Conservation (phyloP, 2,888 invertebrate genomes). For the Leptinotarsa tumamoca region DNA sequence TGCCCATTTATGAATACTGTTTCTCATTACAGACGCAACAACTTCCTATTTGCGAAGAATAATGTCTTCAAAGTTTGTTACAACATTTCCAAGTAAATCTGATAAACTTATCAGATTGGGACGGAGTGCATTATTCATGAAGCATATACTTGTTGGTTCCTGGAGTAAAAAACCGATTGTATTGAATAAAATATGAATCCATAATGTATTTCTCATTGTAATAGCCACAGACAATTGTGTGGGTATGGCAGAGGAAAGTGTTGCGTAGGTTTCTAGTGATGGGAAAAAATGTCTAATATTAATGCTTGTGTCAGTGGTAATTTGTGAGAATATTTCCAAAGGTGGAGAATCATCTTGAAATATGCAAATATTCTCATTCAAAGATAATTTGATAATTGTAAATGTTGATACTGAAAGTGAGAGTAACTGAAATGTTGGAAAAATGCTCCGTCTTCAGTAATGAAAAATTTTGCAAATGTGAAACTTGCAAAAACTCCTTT, state of each 20-base stretch:
- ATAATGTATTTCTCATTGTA: slow-evolving; percentile 21
- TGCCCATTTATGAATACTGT: neutral
- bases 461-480: no score
- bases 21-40: neutral
- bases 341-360: neutral
- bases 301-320: slow-evolving; percentile 3
- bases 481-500: no score
- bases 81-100: slow-evolving; percentile 17
- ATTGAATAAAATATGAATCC: slow-evolving; percentile 23
- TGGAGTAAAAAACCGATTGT: neutral
- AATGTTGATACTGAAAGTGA: neutral
- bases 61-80: slow-evolving; percentile 8
- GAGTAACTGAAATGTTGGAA: neutral
- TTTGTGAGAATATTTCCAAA: slow-evolving; percentile 3
- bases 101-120: slow-evolving; percentile 25
- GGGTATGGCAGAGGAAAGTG: neutral
- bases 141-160: neutral
- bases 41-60: neutral
- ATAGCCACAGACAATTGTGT: slow-evolving; percentile 12
- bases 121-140: slow-evolving; percentile 12
- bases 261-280: slow-evolving; percentile 18
- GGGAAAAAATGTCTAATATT: slow-evolving; percentile 17
- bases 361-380: no score
- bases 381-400: neutral
- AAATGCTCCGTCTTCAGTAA: no score